Evolutionary conservation across 1,140 invertebrate genomes (phyloP).

Genomic region (Rhynchophorus ferrugineus): DNA sequence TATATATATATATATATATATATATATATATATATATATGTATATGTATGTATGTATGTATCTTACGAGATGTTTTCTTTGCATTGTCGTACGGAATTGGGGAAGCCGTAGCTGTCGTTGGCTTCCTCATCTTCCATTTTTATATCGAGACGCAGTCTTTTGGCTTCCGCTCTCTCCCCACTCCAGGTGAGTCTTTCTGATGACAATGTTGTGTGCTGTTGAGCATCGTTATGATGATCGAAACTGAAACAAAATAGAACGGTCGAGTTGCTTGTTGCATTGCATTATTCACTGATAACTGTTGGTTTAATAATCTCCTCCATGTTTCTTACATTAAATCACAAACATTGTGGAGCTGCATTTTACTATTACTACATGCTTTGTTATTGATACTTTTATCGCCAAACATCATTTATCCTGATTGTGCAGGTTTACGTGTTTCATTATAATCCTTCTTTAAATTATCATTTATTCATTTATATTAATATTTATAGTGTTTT

Average conservation of each 20-base stretch:
- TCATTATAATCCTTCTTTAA: no score
- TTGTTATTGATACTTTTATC: no score
- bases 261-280: neutral
- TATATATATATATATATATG: no score
- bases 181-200: conserved; percentile 33
- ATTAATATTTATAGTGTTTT: no score
- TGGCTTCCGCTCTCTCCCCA: conserved; percentile 43
- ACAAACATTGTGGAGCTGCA: no score
- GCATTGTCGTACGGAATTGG: conserved; percentile 31
- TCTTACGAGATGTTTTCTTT: conserved; percentile 39
- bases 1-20: no score
- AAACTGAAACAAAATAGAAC: conserved; percentile 28
- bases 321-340: no score
- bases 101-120: conserved; percentile 45
- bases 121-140: conserved; percentile 62
- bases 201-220: conserved; percentile 27
- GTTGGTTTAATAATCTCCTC: neutral
- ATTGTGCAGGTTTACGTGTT: no score
- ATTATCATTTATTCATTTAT: no score
- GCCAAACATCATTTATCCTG: no score
- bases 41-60: no score
- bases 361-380: no score
- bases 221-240: conserved; percentile 33
- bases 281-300: neutral
- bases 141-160: conserved; percentile 54